Base-by-base conservation (phyloP, 2,888 invertebrate genomes). In the Loripinus fragilis region DNA sequence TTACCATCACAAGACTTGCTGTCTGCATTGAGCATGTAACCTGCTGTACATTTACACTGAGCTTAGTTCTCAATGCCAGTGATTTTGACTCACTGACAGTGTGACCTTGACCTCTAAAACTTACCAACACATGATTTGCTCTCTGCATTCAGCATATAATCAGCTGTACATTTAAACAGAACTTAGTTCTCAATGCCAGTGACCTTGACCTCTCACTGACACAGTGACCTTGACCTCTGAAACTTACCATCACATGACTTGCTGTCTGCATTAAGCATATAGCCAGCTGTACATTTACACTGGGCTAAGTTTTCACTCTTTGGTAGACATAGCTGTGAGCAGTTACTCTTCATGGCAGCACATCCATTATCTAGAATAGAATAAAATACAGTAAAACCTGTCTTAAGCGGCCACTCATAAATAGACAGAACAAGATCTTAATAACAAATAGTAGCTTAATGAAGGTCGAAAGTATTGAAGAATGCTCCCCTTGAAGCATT, bases 281-380 rank as follows among this genome's bases (percentile, higher is more conserved):
- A 96, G 0, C 97, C 97, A 69, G 96, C 95, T 12, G 97, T 96
- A 94, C 97, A 98, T 88, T 95, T 95, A 92, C 97, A 98, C 25
- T 94, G 95, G 88, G 95, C 95, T 71, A 94, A 94, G 0, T 92
- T 94, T 20, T 91, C 87, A 0, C 95, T 95, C 28, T 94, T 95
- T 5, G 97, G 96, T 86, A 97, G 93, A 92, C 97, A 97, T 7
- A 97, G 94, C 92, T 97, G 97, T 80, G 96, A 95, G 93, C 97
- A 97, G 0, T 85, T 83, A 48, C 89, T 88, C 73, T 89, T 88
- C 38, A 86, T 76, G 20, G 50, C 48, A 1, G 78, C 65, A 68
- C 90, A 90, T 0, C 70, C 76, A 73, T 88, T 89, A 8, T 28
- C 76, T 23, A 74, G 85, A 87, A 78, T 12, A 67, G 41, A 17